Evolutionary conservation across 2,888 invertebrate genomes (phyloP), one percentile per base, ranked within the genome.

Genomic region (Agelastica alni): DNA sequence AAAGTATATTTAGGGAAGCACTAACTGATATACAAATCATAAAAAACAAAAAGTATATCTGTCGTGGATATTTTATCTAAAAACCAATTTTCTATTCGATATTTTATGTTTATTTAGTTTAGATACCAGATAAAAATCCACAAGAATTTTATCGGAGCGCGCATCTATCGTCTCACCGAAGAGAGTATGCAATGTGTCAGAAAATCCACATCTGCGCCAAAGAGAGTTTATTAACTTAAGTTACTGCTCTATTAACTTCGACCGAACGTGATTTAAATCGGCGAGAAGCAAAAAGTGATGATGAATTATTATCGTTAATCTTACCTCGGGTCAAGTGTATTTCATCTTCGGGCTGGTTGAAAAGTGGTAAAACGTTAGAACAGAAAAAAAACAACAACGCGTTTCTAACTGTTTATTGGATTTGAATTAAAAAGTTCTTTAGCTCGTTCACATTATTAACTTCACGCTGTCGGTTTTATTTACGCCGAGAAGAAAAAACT

Each of bases 211-310:
- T 26, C 28, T 26, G 14, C 9, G 41, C 31, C 12, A 17, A 36
- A 30, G 22, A 28, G 6, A n/a, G 17, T 28, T 37, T 49, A 41
- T 34, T 32, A 42, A 34, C 17, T 34, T 14, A 17, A 41, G 30
- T 49, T 49, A 41, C 30, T 34, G 49, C 49, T 49, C 49, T 49
- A 42, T 42, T 49, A 49, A 49, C 39, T 49, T 3, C 34, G 22
- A 34, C 32, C 32, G 14, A 31, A 28, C 20, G 20, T 34, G 31
- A 45, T 45, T 18, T 45, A n/a, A 9, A 7, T 16, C 30, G 17
- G 32, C 32, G 12, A 12, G 32, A 16, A 32, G 22, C n/a, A 17
- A 49, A 31, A 49, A 22, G 26, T 32, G 42, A 49, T 42, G 30
- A 49, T n/a, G n/a, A n/a, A n/a, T n/a, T n/a, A 49, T 49, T 42